Evolutionary conservation across 1,140 invertebrate genomes (phyloP).

Genomic region (Cydia fagiglandana): DNA sequence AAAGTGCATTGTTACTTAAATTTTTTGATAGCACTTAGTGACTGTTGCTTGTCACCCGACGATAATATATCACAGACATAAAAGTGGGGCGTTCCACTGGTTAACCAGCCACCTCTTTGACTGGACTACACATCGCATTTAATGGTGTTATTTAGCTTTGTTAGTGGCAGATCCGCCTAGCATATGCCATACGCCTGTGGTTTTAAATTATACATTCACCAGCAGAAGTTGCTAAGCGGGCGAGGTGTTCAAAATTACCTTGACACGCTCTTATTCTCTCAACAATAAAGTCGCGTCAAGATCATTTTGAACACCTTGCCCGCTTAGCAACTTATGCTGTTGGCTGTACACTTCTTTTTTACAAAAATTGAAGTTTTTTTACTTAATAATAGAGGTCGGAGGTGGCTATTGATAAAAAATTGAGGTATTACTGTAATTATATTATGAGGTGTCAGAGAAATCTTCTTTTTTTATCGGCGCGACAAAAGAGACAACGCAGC

Average conservation of each 20-base stretch:
- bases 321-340: no score
- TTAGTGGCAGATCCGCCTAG: constrained; percentile 13
- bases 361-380: not conserved
- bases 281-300: no score
- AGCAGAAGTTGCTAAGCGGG: no score
- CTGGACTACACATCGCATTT: not conserved
- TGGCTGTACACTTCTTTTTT: constrained; percentile 3
- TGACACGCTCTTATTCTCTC: no score
- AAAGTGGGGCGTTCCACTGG: no score
- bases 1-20: no score
- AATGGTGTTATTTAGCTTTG: constrained; percentile 17
- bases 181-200: constrained; percentile 23
- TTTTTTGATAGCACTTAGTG: no score
- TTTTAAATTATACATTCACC: not conserved
- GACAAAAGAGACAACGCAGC: not conserved
- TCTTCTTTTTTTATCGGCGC: not conserved
- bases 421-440: not conserved
- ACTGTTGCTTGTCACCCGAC: no score
- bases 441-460: not conserved
- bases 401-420: not conserved
- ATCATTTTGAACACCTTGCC: no score
- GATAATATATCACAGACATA: no score
- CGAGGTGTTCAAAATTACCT: no score
- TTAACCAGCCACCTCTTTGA: not conserved
- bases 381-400: constrained; percentile 3